Conservation (phyloP, 2,113 vertebrate species). For the Regulus satrapa region DNA sequence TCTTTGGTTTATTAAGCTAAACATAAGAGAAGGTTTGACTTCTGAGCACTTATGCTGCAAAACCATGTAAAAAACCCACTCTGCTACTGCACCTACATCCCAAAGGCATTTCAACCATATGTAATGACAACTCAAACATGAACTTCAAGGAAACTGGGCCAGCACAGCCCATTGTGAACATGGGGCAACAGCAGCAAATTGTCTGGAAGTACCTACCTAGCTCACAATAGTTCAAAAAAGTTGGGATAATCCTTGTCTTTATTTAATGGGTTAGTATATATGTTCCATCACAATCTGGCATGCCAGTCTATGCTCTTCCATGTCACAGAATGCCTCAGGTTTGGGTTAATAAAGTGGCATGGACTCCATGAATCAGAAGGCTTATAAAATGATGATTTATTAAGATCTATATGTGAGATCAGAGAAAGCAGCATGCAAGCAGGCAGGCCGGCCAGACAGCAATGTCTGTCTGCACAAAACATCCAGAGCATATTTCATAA, state of each 20-base stretch:
- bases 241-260: neutral
- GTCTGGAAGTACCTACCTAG: neutral
- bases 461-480: no score
- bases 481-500: no score
- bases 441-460: no score
- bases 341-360: no score
- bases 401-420: no score
- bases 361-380: no score
- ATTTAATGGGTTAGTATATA: neutral
- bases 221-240: neutral
- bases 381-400: no score
- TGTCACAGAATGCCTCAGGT: no score
- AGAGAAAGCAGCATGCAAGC: no score
- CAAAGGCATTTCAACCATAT: neutral
- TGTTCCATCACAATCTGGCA: neutral
- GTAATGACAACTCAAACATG: accelerated
- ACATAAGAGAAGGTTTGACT: neutral
- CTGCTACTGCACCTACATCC: neutral
- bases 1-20: neutral
- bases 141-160: neutral
- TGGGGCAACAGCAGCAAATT: accelerated
- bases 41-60: neutral
- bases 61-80: neutral
- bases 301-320: accelerated
- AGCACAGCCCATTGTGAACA: accelerated